These are phyloP conservation scores for Meliscaeva auricollis DNA, from an alignment of 2,888 invertebrate species.

Conservation along the genomic window DNA sequence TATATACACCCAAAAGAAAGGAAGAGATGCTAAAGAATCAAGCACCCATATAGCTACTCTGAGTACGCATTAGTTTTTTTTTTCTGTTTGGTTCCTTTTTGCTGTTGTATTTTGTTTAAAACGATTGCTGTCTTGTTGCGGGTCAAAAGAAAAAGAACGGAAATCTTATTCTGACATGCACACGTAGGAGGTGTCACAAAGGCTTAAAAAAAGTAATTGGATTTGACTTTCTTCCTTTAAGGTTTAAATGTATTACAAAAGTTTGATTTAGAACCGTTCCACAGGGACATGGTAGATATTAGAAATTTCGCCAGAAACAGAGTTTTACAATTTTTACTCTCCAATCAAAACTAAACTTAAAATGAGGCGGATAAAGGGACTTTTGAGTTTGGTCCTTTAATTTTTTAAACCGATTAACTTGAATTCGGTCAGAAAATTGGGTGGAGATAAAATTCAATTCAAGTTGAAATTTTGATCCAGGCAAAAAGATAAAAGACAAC, in stretches of 20 bases:
- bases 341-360: no score
- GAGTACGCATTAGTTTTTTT: slow-evolving; percentile 10
- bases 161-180: slow-evolving; percentile 13
- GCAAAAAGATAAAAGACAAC: no score
- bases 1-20: background rate
- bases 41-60: slow-evolving; percentile 8
- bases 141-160: background rate
- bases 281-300: background rate
- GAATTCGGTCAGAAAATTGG: no score
- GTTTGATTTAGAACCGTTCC: slow-evolving; percentile 5
- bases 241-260: slow-evolving; percentile 20
- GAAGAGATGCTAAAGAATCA: slow-evolving; percentile 8
- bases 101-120: background rate
- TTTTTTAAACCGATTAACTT: no score
- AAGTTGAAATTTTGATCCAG: no score
- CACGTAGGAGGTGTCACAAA: slow-evolving; percentile 38
- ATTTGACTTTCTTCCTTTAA: slow-evolving; percentile 5
- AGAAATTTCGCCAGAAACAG: background rate
- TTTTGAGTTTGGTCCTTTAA: no score
- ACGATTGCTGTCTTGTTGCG: background rate
- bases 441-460: no score
- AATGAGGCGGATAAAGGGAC: no score
- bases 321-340: no score
- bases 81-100: slow-evolving; percentile 2
- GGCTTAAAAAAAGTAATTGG: slow-evolving; percentile 25